Percentiles rank a stretch among this genome's conserved stretches.
phyloP scores from a whole-genome alignment of 2,888 invertebrate species.

The Scaptomyza parva region DNA sequence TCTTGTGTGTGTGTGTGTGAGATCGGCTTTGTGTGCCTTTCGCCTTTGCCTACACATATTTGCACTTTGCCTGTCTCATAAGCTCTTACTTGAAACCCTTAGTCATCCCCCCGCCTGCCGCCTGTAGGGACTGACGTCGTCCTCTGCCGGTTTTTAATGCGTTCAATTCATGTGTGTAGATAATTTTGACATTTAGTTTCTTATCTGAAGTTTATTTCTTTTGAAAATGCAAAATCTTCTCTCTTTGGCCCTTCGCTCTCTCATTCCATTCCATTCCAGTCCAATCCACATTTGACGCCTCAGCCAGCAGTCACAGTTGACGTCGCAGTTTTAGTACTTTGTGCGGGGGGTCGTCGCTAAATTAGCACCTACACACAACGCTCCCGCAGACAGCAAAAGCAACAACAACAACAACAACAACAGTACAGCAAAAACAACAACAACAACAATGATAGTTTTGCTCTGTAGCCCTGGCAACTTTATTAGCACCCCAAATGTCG shows the following conservation, averaged over 20 bases:
- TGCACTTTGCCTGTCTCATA: conserved; percentile 64
- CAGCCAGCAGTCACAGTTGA: conserved; percentile 4
- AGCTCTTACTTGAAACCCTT: background rate
- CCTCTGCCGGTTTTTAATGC: conserved; percentile 57
- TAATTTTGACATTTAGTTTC: conserved; percentile 80
- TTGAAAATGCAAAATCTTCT: conserved; percentile 71
- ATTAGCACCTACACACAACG: conserved; percentile 67
- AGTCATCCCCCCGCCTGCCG: background rate
- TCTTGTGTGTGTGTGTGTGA: background rate
- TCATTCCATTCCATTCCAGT: conserved; percentile 19
- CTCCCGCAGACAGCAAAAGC: conserved; percentile 17
- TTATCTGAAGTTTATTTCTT: conserved; percentile 79
- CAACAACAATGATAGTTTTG: conserved; percentile 11
- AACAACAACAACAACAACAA: conserved; percentile 14
- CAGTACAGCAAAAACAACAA: conserved; percentile 7
- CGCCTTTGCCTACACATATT: conserved; percentile 70
- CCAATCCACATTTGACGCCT: background rate
- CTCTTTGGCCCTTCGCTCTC: too few species aligned
- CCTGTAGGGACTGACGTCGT: background rate
- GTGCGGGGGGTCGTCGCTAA: conserved; percentile 65
- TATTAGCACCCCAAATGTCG: conserved; percentile 70
- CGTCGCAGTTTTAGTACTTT: conserved; percentile 4
- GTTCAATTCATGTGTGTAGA: conserved; percentile 76
- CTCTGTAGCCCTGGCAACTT: conserved; percentile 57
- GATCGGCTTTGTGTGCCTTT: conserved; percentile 27